Evolutionary conservation across 2,113 vertebrate species (phyloP).

Genomic region (Circaetus gallicus): DNA sequence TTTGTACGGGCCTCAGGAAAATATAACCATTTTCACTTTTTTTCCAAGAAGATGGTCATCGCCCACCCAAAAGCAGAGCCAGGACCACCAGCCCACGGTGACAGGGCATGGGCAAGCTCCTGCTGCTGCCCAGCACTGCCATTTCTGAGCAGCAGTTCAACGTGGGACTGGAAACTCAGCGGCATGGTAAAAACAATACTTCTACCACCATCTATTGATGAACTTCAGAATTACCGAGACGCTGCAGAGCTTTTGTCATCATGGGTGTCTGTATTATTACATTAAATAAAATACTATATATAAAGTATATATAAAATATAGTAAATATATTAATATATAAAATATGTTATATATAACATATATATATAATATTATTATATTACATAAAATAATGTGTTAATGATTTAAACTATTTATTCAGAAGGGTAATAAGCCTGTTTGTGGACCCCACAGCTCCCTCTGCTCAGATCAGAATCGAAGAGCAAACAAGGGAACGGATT

Average conservation of each 20-base stretch:
- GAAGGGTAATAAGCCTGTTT: no score
- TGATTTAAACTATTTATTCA: neutral
- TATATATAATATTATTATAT: neutral
- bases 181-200: rapidly evolving
- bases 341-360: neutral
- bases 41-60: neutral
- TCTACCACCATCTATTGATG: conserved; percentile 56
- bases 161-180: rapidly evolving
- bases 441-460: neutral
- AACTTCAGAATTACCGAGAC: neutral
- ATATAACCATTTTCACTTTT: neutral
- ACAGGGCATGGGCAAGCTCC: neutral
- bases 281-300: neutral
- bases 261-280: neutral
- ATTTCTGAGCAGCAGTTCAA: neutral
- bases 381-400: neutral
- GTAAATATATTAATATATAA: rapidly evolving
- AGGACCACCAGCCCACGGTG: rapidly evolving
- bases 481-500: neutral
- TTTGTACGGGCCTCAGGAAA: neutral
- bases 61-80: neutral
- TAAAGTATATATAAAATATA: rapidly evolving
- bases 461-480: neutral
- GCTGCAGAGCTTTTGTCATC: neutral
- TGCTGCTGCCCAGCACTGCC: neutral